Base-by-base conservation (phyloP, 2,113 vertebrate species). In the Alligator sinensis region DNA sequence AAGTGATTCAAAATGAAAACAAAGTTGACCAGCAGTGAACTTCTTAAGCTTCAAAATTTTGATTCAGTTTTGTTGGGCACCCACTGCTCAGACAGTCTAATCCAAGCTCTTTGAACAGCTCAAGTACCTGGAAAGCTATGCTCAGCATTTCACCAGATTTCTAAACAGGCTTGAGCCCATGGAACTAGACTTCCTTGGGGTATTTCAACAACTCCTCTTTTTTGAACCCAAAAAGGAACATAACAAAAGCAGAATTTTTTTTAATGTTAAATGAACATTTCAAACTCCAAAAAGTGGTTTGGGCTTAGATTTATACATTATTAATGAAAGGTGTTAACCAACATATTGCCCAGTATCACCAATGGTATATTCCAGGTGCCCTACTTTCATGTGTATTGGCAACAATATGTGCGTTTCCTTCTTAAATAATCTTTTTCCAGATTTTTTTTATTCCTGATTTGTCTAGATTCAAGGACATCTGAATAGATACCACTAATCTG, bases 31-130 rank as follows among this genome's bases (percentile, higher is more conserved):
- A 87, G 6, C 12, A 74, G 63, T 18, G 9, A 76, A 5, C 60
- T 83, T 78, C 58, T 47, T 83, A n/a, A 8, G 59, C 9, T 34
- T 91, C 19, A 64, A 30, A 64, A 78, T 91, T 11, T 60, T 17
- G 9, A 3, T 72, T 79, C 57, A 24, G 24, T 28, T 30, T 13
- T 75, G 61, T 4, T 14, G 58, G 70, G 22, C 4, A 30, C 5
- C 59, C 9, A 59, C 4, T 2, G 2, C 24, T 88, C n/a, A 76
- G 47, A 62, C 19, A 22, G 9, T 5, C 28, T 63, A 80, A 22
- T 30, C 6, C 3, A 28, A 84, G 57, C 58, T 19, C 15, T 15
- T 9, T 0, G 1, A 55, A 6, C 24, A 4, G 18, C 28, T 47
- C 68, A 87, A 57, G 4, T 70, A 47, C 6, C 66, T 70, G 30